A percentile compares a stretch with the other conserved stretches of the same genome.
These are phyloP conservation scores for Volucella bombylans DNA, from an alignment of 2,888 invertebrate species.

Conservation along the genomic window DNA sequence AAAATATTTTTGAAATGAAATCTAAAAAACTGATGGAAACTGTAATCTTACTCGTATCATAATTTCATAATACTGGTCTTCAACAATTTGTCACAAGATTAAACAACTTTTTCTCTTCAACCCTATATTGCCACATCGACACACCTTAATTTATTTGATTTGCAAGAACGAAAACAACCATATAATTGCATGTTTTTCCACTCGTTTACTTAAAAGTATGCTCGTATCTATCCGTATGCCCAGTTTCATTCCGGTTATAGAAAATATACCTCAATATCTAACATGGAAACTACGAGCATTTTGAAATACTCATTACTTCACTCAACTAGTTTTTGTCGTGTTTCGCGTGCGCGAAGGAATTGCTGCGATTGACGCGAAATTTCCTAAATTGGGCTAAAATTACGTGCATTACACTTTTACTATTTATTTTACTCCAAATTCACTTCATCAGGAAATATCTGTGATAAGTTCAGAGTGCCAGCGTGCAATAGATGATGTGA, in stretches of 20 bases:
- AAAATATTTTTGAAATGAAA: too few species aligned
- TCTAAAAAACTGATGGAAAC: too few species aligned
- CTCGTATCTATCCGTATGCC: background rate
- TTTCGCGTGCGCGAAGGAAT: constrained; percentile 12
- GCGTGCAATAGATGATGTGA: constrained; percentile 4
- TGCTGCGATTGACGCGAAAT: constrained; percentile 1
- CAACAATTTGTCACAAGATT: too few species aligned
- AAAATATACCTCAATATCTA: constrained; percentile 1
- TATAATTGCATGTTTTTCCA: too few species aligned
- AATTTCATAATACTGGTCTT: too few species aligned
- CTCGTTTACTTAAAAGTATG: too few species aligned
- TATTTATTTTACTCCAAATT: background rate
- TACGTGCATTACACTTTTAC: background rate
- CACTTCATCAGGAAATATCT: constrained; percentile 25
- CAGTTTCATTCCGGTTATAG: constrained; percentile 6
- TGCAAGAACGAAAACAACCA: too few species aligned
- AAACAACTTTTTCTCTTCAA: too few species aligned
- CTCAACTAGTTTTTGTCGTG: constrained; percentile 10
- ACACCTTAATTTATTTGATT: too few species aligned
- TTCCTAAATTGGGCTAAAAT: constrained; percentile 6
- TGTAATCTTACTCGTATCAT: too few species aligned
- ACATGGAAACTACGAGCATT: constrained; percentile 4
- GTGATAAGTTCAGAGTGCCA: constrained; percentile 1
- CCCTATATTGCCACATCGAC: too few species aligned
- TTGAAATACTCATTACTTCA: constrained; percentile 15